Base-by-base conservation (phyloP, 2,888 invertebrate genomes). In the Vesta saturnalis region DNA sequence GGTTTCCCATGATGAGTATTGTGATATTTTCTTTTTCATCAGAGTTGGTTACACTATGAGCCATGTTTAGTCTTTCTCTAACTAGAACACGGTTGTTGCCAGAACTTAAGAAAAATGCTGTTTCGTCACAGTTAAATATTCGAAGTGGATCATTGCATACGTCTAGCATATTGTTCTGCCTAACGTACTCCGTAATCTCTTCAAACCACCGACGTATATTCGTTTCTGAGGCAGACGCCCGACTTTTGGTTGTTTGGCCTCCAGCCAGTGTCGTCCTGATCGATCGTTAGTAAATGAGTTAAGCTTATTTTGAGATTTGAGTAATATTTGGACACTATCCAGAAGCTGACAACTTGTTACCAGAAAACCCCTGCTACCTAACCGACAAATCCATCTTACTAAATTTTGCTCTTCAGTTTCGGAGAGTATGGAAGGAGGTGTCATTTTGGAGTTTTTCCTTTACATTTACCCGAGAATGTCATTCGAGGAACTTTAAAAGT, bases 51-150 rank as follows among this genome's bases (percentile, higher is more conserved):
- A n/a, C 12, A 43, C 43, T 43, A 43, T 43, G 2, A 43, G 14
- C 43, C 43, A 43, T n/a, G 10, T 43, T 22, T 60, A 6, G 3
- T 30, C 21, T n/a, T 55, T 55, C 16, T 49, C 49, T 49, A n/a
- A 21, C 21, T n/a, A 54, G 54, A 21, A 54, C 8, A 46, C 54
- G 73, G 46, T 71, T 67, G 23, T 65, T 60, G 49, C 69, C 70
- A 39, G 65, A 71, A 19, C 62, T 72, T 60, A 68, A 49, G 63
- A 68, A 70, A 64, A 72, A 47, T n/a, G n/a, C n/a, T n/a, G n/a
- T n/a, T n/a, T n/a, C n/a, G n/a, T n/a, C n/a, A n/a, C n/a, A n/a
- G n/a, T 72, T 73, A 60, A 63, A 71, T 10, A 71, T 49, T 30
- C 64, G 43, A 12, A 43, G 14, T 43, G 4, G 4, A 43, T 43